These are phyloP conservation scores for Hipposideros armiger DNA, from an alignment of 2,113 vertebrate genomes.

Conservation along the genomic window DNA sequence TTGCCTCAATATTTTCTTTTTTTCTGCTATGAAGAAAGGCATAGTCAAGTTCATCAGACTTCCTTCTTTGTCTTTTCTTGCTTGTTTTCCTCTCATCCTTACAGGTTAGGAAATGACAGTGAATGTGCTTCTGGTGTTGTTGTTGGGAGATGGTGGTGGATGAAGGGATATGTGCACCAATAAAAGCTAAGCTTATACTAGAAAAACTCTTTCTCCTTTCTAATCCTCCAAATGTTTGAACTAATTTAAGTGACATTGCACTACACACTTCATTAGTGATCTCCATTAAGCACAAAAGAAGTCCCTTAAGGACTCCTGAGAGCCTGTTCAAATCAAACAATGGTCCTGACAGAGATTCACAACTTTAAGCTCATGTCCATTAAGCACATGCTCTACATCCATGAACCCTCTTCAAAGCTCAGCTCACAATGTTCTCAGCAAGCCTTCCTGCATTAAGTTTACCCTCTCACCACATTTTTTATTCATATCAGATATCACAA, in stretches of 20 bases:
- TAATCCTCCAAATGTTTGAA: neutral
- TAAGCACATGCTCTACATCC: neutral
- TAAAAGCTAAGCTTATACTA: neutral
- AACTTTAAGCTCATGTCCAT: neutral
- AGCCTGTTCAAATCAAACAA: neutral
- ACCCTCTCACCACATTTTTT: too few species aligned
- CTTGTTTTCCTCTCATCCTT: neutral
- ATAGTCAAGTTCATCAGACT: neutral
- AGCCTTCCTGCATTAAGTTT: neutral
- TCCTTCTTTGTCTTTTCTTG: neutral
- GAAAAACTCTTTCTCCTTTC: neutral
- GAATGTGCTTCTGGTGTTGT: neutral
- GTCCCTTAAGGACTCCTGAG: neutral
- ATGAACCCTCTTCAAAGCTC: neutral
- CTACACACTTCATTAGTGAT: neutral
- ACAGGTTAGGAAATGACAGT: neutral
- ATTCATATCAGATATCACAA: neutral
- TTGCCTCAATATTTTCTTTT: slow-evolving; percentile 20
- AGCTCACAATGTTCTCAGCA: neutral
- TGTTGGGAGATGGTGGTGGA: neutral
- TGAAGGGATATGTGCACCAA: neutral
- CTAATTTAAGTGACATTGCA: neutral
- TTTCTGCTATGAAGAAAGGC: neutral
- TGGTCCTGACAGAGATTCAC: neutral
- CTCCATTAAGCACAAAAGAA: neutral